These are phyloP conservation scores for Picus viridis DNA, from an alignment of 2,797 vertebrate species.

Conservation along the genomic window DNA sequence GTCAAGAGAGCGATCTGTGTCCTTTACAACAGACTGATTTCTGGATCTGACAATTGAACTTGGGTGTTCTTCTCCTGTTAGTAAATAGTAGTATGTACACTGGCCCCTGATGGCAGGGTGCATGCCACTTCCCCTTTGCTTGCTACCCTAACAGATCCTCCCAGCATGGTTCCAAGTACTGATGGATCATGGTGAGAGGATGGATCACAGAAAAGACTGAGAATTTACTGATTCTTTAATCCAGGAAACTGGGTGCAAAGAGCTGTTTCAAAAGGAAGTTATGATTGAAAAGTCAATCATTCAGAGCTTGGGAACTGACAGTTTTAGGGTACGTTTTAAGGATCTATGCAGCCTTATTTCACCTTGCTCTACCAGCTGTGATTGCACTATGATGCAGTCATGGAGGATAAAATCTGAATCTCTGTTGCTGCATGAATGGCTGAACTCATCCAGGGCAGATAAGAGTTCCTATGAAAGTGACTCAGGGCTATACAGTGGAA, in stretches of 20 bases:
- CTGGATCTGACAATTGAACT: background rate
- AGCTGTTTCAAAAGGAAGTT: background rate
- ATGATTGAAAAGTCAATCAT: background rate
- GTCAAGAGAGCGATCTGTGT: background rate
- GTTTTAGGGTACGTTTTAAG: background rate
- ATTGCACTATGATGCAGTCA: background rate
- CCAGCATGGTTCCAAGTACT: background rate
- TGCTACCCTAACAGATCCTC: background rate
- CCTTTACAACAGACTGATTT: background rate
- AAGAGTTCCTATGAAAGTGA: background rate
- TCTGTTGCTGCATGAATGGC: background rate
- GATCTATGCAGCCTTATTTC: background rate
- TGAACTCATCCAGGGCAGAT: background rate
- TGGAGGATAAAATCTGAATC: background rate
- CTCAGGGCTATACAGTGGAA: background rate
- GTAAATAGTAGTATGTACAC: background rate
- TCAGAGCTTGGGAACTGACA: background rate
- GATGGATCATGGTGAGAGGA: background rate
- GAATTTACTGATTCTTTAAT: background rate
- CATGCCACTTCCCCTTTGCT: accelerated
- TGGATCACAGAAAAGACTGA: background rate
- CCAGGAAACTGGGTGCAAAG: background rate
- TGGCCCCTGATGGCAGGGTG: background rate
- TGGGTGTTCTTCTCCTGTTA: background rate
- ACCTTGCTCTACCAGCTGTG: background rate